Evolutionary conservation across 1,140 invertebrate species (phyloP).

Genomic region (Stenopsyche tienmushanensis): DNA sequence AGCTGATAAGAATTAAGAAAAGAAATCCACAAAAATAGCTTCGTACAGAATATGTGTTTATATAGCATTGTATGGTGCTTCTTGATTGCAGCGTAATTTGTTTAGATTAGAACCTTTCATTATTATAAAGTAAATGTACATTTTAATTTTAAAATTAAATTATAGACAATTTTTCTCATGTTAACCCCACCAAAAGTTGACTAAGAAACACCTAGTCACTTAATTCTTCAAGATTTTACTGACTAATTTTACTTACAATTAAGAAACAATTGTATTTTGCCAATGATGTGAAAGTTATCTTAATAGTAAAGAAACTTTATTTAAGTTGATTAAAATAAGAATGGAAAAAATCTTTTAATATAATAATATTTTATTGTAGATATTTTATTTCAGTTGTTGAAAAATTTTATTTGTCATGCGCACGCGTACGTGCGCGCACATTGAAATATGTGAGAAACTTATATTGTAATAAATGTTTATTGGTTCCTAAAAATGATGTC

Average conservation of each 20-base stretch:
- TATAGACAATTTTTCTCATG: not conserved
- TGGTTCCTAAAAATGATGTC: constrained; percentile 18
- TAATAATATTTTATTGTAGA: not conserved
- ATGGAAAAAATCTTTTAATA: constrained; percentile 8
- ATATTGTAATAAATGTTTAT: constrained; percentile 16
- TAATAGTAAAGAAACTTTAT: constrained; percentile 15
- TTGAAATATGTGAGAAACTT: not conserved
- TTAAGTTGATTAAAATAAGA: constrained; percentile 11
- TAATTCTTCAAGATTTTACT: constrained; percentile 19
- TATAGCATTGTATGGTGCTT: too few relatives aligned
- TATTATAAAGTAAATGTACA: too few relatives aligned
- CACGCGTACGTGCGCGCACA: too few relatives aligned
- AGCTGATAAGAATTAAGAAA: too few relatives aligned
- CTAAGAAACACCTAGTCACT: constrained; percentile 34
- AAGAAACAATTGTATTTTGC: constrained; percentile 11
- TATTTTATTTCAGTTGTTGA: constrained; percentile 7
- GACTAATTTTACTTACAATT: constrained; percentile 13
- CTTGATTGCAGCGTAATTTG: too few relatives aligned
- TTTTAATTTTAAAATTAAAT: not conserved
- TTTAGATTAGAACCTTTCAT: too few relatives aligned
- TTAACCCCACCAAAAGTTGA: constrained; percentile 31
- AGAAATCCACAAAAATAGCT: not conserved
- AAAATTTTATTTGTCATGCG: constrained; percentile 1
- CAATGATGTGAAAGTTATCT: constrained; percentile 11
- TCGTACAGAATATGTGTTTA: not conserved